These are phyloP conservation scores for Phortica variegata DNA, from an alignment of 1,140 invertebrate species.

Conservation along the genomic window DNA sequence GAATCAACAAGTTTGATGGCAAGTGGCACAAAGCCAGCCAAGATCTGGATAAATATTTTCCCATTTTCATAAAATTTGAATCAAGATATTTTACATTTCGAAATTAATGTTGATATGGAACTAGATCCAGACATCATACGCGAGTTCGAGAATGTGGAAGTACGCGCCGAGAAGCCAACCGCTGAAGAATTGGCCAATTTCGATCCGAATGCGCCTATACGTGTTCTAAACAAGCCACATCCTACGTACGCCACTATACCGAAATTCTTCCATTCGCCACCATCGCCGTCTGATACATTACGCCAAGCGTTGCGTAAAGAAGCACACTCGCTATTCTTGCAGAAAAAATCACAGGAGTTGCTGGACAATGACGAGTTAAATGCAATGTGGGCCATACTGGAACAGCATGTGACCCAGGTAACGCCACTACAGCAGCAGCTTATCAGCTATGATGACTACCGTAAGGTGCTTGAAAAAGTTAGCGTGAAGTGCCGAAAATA, in stretches of 20 bases:
- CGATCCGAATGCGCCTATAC: conserved; percentile 16
- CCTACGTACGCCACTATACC: conserved; percentile 63
- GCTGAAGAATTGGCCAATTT: conserved; percentile 18
- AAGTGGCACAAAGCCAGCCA: background rate
- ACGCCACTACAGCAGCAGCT: conserved; percentile 74
- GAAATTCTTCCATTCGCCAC: conserved; percentile 78
- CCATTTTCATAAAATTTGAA: no score
- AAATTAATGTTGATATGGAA: conserved; percentile 22
- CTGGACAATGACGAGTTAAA: conserved; percentile 86
- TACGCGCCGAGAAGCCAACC: conserved; percentile 12
- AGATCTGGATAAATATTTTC: background rate
- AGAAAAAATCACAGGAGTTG: conserved; percentile 78
- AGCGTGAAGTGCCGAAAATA: conserved; percentile 73
- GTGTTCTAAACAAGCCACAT: conserved; percentile 13
- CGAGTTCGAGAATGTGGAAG: conserved; percentile 18
- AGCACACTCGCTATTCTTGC: conserved; percentile 80
- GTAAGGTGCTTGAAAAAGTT: conserved; percentile 70
- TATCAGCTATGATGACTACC: conserved; percentile 83
- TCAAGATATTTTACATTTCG: background rate
- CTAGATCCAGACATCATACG: conserved; percentile 24
- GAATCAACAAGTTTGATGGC: no score
- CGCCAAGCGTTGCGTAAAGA: conserved; percentile 83
- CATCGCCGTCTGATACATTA: conserved; percentile 71
- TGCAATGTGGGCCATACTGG: conserved; percentile 78
- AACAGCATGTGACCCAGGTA: conserved; percentile 75